Percentiles rank a stretch among this genome's conserved stretches.
Conservation (phyloP, 2,888 invertebrate genomes). For the Dolomedes plantarius region DNA sequence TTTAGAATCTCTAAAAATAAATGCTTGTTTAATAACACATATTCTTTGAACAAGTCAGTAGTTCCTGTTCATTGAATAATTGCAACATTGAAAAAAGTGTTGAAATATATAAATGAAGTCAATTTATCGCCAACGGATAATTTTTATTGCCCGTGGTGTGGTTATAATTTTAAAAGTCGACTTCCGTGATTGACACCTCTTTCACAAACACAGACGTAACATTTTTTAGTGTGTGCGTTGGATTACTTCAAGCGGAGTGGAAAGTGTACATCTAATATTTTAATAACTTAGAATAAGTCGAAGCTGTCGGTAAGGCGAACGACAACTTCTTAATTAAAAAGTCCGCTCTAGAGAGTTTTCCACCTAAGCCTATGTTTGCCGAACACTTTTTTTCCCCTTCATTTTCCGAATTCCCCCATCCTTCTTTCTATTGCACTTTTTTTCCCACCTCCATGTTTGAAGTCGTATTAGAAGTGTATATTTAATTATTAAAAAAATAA, state of each 20-base stretch:
- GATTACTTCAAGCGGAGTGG: background rate
- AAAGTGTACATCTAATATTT: constrained; percentile 3
- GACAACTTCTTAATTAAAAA: constrained; percentile 69
- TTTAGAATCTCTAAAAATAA: no score
- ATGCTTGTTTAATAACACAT: no score
- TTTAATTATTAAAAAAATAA: constrained; percentile 65
- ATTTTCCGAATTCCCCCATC: constrained; percentile 20
- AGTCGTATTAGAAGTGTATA: constrained; percentile 58
- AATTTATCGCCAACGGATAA: background rate
- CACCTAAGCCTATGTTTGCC: constrained; percentile 47
- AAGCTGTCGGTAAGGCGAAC: constrained; percentile 64
- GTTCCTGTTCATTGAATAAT: no score
- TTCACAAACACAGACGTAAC: background rate
- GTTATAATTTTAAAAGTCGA: background rate
- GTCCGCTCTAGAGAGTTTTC: constrained; percentile 46
- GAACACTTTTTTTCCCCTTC: constrained; percentile 15
- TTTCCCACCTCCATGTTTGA: constrained; percentile 47
- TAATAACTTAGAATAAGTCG: constrained; percentile 23
- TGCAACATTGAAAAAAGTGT: background rate
- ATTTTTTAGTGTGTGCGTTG: background rate
- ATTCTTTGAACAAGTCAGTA: no score
- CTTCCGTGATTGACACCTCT: background rate
- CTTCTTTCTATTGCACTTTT: constrained; percentile 30
- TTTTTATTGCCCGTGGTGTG: background rate
- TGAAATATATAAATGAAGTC: background rate